These are phyloP conservation scores for Oncorhynchus nerka DNA, from an alignment of 2,113 vertebrate genomes.

Conservation along the genomic window DNA sequence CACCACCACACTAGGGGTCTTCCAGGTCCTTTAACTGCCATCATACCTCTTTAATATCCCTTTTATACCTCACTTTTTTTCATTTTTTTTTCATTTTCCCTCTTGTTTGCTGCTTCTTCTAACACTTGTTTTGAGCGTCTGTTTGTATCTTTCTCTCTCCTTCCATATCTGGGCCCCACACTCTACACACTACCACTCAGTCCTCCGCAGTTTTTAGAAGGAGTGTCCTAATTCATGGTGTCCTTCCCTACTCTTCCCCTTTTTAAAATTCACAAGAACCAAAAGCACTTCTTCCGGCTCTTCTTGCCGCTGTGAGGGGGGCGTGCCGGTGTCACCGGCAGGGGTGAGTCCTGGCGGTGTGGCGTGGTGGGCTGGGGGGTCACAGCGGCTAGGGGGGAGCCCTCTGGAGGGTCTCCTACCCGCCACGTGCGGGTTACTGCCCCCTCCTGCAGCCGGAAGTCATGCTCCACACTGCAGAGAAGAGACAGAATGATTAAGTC, in stretches of 20 bases:
- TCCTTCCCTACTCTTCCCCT: not conserved
- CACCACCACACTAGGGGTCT: not conserved
- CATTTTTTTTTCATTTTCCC: not conserved
- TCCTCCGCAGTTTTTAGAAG: not conserved
- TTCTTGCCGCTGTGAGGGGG: constrained; percentile 64
- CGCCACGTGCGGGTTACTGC: constrained; percentile 76
- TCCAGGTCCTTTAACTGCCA: not conserved
- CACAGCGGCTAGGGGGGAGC: constrained; percentile 55
- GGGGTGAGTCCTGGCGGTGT: constrained; percentile 66
- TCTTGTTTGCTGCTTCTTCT: not conserved
- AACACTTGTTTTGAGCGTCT: not conserved
- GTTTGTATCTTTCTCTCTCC: not conserved
- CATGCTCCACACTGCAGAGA: constrained; percentile 71
- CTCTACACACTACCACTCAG: too few relatives aligned
- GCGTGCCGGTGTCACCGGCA: constrained; percentile 44
- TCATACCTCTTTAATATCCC: not conserved
- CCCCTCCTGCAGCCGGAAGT: constrained; percentile 77
- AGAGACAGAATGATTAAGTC: not conserved
- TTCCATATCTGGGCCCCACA: too few relatives aligned
- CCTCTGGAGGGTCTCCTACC: constrained; percentile 70
- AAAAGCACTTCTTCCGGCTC: constrained; percentile 77
- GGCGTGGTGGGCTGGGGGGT: constrained; percentile 56
- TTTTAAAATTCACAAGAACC: constrained; percentile 75
- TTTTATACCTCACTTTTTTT: too few relatives aligned
- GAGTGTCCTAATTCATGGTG: not conserved